Evolutionary conservation across 2,797 vertebrate species (phyloP), one percentile per base, ranked within the genome.

Genomic region (Saxicola maurus): DNA sequence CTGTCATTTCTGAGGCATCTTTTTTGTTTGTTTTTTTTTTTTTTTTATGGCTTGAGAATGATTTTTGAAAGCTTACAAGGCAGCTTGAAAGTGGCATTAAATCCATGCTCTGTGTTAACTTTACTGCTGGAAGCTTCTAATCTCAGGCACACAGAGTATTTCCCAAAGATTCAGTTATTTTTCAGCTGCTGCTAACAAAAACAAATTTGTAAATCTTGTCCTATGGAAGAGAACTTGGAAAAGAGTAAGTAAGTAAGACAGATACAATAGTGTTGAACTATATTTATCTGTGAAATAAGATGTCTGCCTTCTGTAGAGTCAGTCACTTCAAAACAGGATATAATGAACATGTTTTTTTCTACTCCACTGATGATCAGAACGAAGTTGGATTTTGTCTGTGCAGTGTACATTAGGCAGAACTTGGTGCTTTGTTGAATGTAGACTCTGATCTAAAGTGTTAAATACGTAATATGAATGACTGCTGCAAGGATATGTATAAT

Each of bases 151-250:
- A 38, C 82, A 93, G 94, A 87, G 78, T 94, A 95, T 96, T 81
- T 31, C 79, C 66, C 82, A 87, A 95, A 93, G 87, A 92, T 94
- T 93, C 81, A 82, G 75, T 94, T 95, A 64, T 82, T 94, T 82
- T 96, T 94, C 48, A 77, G 90, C 82, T 93, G 81, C 88, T 96
- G 87, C 94, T 95, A 95, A 60, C 1, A 93, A 96, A 77, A 55
- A 77, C 64, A 93, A n/a, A 75, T 80, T 95, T 86, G 59, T 94
- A 94, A 94, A 69, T 95, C 68, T 95, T 89, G 61, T 85, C 60
- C 88, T 86, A 4, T 89, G 49, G 90, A 95, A 85, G 82, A 96
- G 74, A 96, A 94, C 66, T 86, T 95, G 87, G 86, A 94, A 88
- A 80, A 96, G 90, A 96, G 3, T 40, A 88, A 91, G 3, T 40